Base-by-base conservation (phyloP, 64 coral and sea anemone genomes). In the Hydrozoanthus tunicans region DNA sequence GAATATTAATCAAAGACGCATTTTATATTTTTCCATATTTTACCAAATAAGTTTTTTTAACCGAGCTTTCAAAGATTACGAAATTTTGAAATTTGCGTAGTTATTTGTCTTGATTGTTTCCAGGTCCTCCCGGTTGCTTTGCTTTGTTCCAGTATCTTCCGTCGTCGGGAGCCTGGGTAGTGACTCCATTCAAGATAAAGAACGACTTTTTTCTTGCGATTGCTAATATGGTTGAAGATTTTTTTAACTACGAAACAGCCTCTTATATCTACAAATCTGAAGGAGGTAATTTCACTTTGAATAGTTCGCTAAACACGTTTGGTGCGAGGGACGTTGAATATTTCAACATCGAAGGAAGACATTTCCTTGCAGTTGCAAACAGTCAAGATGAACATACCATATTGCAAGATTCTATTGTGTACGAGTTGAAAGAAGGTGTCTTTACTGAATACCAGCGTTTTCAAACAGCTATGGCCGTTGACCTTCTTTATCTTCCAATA, bases 281-380 rank as follows among this genome's bases (percentile, higher is more conserved):
- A 0, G 58, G 55, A 6, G 53, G 5, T n/a, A 59, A 9, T 58
- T 80, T 80, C 23, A 80, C n/a, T 59, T 20, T 80, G 3, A 80
- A 27, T 14, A 20, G 60, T 7, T 25, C 78, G 5, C 56, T 80
- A 10, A 8, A 20, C n/a, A 80, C 56, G 10, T 9, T 53, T 11
- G 56, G 57, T 25, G 55, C 78, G 24, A 59, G 20, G 7, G 17
- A 80, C 27, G 24, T 80, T 32, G 57, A 61, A 80, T 26, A 60
- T 59, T 80, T 62, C 23, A 60, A 20, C n/a, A 60, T 80, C 9
- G 7, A 61, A 15, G 78, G 78, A 26, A 26, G 27, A 9, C 9
- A 57, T 9, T 80, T 59, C 57, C 57, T 80, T 20, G 57, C 57
- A 0, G 78, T 80, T 15, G 78, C 78, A 27, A 80, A 80, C 56